Evolutionary conservation across 2,113 vertebrate genomes (phyloP), one percentile per base, ranked within the genome.

Genomic region (Vidua macroura): DNA sequence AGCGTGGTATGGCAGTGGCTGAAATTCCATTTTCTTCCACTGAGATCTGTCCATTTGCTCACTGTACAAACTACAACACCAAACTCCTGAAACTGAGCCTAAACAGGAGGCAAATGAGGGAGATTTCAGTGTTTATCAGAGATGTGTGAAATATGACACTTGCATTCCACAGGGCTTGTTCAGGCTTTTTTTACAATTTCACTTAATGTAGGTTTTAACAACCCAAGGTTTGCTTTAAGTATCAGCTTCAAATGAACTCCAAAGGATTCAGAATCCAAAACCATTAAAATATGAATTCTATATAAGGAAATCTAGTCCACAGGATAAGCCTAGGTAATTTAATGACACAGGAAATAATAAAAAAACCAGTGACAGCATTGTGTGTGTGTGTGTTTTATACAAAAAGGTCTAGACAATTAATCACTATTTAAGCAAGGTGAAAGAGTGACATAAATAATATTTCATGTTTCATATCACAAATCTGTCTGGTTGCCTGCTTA

Each of bases 1-100:
- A 24, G 11, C 0, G 1, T 24, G 31, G 25, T 11, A 18, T 1
- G 4, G 14, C 64, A 49, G 24, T 1, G 3, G 17, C 43, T 51
- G 21, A 63, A 55, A 72, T 9, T 35, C 28, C 0, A 1, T 37
- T 52, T 67, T 15, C 46, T 81, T 58, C 19, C 17, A 28, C 49
- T 46, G n/a, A 25, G 22, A 58, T 19, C 25, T 59, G 20, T 8
- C 37, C 21, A 20, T 62, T 81, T 11, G 3, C 37, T 74, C 33
- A 37, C 28, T 1, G 1, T 11, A 53, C 13, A 39, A 23, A 44
- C 16, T 33, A 55, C 22, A 52, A 21, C 4, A 58, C 35, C 35
- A 70, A 16, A 13, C 6, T 39, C 74, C 46, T 33, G 31, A 75
- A 70, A 70, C 10, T 69, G 41, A 28, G 19, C 41, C 37, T 15